phyloP scores from a whole-genome alignment of 2,797 vertebrate species.

The Sebastes jordani region DNA sequence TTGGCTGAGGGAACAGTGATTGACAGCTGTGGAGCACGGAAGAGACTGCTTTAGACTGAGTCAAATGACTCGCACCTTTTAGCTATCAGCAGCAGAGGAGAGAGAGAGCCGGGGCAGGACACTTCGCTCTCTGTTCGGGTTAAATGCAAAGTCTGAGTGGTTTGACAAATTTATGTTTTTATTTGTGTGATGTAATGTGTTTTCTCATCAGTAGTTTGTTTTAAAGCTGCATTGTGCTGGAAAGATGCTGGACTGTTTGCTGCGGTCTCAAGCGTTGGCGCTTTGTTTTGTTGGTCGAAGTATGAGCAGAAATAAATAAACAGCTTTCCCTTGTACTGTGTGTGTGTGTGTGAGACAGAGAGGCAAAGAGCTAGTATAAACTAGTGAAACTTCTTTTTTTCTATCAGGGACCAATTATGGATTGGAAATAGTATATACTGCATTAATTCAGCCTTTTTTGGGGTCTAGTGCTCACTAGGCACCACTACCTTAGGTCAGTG shows the following conservation, averaged over 20 bases:
- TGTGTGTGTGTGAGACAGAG: neutral
- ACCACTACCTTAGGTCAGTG: neutral
- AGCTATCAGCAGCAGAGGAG: conserved; percentile 61
- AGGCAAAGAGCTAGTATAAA: neutral
- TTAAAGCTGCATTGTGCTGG: conserved; percentile 29
- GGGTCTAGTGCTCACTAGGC: neutral
- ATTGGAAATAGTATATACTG: no score
- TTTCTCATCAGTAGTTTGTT: conserved; percentile 40
- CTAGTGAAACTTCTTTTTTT: neutral
- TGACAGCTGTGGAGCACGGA: conserved; percentile 81
- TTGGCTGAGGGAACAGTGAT: conserved; percentile 79
- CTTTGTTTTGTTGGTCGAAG: conserved; percentile 24
- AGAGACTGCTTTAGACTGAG: conserved; percentile 70
- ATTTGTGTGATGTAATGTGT: conserved; percentile 47
- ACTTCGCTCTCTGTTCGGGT: conserved; percentile 19
- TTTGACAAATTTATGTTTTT: conserved; percentile 16
- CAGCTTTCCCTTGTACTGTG: conserved; percentile 35
- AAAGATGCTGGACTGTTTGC: conserved; percentile 65
- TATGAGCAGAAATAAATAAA: conserved; percentile 68
- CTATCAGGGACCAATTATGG: no score
- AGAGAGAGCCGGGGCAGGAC: conserved; percentile 33
- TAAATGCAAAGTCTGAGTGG: conserved; percentile 35
- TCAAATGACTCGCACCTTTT: conserved; percentile 68
- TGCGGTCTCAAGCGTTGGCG: conserved; percentile 33
- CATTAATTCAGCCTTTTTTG: neutral